phyloP scores from a whole-genome alignment of 2,113 vertebrate genomes.

The Corynorhinus townsendii region DNA sequence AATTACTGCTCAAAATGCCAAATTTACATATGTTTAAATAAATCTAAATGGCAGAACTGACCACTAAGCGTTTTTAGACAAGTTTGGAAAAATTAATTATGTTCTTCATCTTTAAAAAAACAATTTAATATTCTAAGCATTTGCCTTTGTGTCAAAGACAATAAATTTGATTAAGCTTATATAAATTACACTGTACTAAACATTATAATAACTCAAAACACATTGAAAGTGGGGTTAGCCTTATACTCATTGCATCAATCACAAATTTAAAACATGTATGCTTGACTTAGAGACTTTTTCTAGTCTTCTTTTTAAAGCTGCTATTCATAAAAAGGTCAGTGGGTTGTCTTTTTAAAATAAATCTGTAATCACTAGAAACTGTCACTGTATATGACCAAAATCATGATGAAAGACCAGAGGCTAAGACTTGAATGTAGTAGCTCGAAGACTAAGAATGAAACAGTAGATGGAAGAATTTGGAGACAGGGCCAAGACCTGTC shows the following conservation, averaged over 20 bases:
- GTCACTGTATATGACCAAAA: conserved; percentile 55
- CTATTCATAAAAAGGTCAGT: conserved; percentile 65
- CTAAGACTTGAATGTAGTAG: background rate
- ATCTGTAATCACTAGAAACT: conserved; percentile 62
- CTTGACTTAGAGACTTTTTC: conserved; percentile 29
- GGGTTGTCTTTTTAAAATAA: conserved; percentile 66
- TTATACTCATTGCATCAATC: conserved; percentile 55
- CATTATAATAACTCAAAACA: conserved; percentile 75
- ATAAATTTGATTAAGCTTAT: conserved; percentile 82
- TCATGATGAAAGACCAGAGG: conserved; percentile 49
- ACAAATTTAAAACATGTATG: conserved; percentile 57
- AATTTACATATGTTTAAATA: conserved; percentile 81
- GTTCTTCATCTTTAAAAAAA: conserved; percentile 68
- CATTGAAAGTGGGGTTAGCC: conserved; percentile 65
- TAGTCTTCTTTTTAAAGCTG: conserved; percentile 55
- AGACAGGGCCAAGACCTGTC: conserved; percentile 20
- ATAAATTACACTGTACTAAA: conserved; percentile 79
- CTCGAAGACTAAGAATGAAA: conserved; percentile 46
- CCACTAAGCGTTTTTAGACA: conserved; percentile 80
- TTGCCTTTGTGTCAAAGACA: conserved; percentile 80
- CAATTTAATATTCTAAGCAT: conserved; percentile 78
- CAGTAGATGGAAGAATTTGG: conserved; percentile 43
- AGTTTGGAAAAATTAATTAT: conserved; percentile 78
- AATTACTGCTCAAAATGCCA: conserved; percentile 80
- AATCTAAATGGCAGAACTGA: conserved; percentile 79